A percentile compares a stretch with the other conserved stretches of the same genome.
Conservation (phyloP, 2,888 invertebrate genomes). For the Frankliniella intonsa region DNA sequence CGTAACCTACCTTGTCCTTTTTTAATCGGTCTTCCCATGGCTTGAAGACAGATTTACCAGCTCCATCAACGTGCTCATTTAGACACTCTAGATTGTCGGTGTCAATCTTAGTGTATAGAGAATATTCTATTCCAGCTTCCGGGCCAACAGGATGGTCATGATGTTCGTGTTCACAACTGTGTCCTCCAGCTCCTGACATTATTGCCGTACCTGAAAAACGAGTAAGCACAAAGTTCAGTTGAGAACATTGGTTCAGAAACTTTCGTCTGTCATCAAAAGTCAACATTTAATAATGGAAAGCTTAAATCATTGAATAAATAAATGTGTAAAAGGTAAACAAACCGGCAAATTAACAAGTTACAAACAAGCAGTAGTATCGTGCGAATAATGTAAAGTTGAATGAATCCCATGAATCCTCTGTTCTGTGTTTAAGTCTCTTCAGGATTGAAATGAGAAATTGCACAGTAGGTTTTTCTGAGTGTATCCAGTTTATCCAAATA, state of each 20-base stretch:
- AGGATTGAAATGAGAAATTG: too few species aligned
- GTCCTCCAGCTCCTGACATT: constrained; percentile 43
- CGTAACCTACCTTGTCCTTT: constrained; percentile 60
- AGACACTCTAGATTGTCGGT: constrained; percentile 80
- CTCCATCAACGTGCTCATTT: constrained; percentile 81
- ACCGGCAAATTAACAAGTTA: too few species aligned
- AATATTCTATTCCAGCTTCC: constrained; percentile 73
- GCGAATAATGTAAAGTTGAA: too few species aligned
- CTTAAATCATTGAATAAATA: too few species aligned
- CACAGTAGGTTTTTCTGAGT: too few species aligned
- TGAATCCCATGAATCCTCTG: too few species aligned
- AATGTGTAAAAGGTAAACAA: too few species aligned
- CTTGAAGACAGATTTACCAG: constrained; percentile 86
- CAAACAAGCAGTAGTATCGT: too few species aligned
- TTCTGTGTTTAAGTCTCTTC: too few species aligned
- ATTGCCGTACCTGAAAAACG: neutral
- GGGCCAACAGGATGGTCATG: constrained; percentile 59
- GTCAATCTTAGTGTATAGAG: constrained; percentile 85
- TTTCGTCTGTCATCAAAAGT: too few species aligned
- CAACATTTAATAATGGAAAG: too few species aligned
- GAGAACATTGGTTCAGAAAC: neutral
- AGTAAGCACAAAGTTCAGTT: neutral
- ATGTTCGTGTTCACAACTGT: constrained; percentile 55
- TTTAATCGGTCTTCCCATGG: constrained; percentile 83
- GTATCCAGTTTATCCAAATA: too few species aligned